A percentile compares a stretch with the other conserved stretches of the same genome.
These are phyloP conservation scores for Clanis bilineata DNA, from an alignment of 2,888 invertebrate genomes.

Conservation along the genomic window DNA sequence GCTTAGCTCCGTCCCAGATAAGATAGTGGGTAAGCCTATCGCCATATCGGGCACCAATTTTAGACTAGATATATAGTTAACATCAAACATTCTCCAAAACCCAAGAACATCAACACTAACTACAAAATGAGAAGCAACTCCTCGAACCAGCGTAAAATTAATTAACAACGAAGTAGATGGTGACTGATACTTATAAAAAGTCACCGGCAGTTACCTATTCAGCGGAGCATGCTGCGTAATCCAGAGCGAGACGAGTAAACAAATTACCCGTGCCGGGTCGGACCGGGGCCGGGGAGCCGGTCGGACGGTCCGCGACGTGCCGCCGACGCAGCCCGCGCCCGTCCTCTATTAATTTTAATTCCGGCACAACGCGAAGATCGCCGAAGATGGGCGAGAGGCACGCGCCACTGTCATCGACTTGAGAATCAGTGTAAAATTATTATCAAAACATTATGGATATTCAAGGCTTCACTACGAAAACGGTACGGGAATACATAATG, in stretches of 20 bases:
- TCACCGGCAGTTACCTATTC: conserved; percentile 74
- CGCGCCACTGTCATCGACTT: conserved; percentile 50
- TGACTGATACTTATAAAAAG: conserved; percentile 50
- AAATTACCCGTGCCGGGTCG: conserved; percentile 70
- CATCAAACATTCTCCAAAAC: background rate
- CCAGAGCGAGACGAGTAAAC: conserved; percentile 77
- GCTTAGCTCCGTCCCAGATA: no score
- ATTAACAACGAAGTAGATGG: conserved; percentile 33
- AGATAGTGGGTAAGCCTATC: no score
- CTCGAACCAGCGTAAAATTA: conserved; percentile 33
- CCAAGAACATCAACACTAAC: background rate
- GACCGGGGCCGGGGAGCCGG: no score
- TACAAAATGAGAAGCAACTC: background rate
- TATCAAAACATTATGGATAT: conserved; percentile 24
- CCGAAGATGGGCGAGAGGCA: conserved; percentile 68
- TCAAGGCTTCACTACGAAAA: background rate
- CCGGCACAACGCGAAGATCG: conserved; percentile 71
- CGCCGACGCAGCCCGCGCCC: no score
- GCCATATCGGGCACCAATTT: no score
- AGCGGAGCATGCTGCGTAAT: conserved; percentile 76
- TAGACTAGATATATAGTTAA: no score
- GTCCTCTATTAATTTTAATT: conserved; percentile 81
- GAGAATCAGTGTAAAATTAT: conserved; percentile 37
- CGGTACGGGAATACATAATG: conserved; percentile 1
- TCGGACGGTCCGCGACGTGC: conserved; percentile 58